These are phyloP conservation scores for Gymnopithys bicolor DNA, from an alignment of 2,797 vertebrate species.

Conservation along the genomic window DNA sequence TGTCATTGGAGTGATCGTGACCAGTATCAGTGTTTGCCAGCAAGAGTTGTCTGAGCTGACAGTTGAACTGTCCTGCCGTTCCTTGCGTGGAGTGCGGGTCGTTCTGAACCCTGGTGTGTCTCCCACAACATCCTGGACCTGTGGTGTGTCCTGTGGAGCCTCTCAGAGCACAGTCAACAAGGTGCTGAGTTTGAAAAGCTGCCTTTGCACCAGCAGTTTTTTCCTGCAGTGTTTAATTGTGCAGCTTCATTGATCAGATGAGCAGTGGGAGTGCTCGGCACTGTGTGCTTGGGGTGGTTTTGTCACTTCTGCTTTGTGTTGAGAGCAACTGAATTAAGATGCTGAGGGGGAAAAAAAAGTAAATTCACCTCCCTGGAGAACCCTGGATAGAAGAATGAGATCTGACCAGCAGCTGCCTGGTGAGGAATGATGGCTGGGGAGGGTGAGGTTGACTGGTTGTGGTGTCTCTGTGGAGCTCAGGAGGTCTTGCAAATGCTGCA, in stretches of 20 bases:
- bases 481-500: neutral
- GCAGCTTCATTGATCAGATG: neutral
- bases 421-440: rapidly evolving
- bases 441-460: neutral
- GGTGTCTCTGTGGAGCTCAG: neutral
- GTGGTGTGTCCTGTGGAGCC: neutral
- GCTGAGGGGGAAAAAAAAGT: neutral
- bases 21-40: neutral
- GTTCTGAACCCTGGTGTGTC: neutral
- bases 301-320: neutral
- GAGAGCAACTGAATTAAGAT: neutral
- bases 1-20: neutral
- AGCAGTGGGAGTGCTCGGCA: neutral
- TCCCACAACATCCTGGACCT: neutral
- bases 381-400: neutral
- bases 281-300: neutral
- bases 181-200: neutral
- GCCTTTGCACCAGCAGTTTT: neutral
- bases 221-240: neutral
- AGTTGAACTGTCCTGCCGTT: neutral
- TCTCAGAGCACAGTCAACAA: neutral
- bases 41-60: neutral
- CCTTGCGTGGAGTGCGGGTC: rapidly evolving
- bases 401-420: neutral
- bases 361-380: neutral